Percentiles rank a stretch among this genome's conserved stretches.
These are phyloP conservation scores for Trisateles emortualis DNA, from an alignment of 2,888 invertebrate species.

Conservation along the genomic window DNA sequence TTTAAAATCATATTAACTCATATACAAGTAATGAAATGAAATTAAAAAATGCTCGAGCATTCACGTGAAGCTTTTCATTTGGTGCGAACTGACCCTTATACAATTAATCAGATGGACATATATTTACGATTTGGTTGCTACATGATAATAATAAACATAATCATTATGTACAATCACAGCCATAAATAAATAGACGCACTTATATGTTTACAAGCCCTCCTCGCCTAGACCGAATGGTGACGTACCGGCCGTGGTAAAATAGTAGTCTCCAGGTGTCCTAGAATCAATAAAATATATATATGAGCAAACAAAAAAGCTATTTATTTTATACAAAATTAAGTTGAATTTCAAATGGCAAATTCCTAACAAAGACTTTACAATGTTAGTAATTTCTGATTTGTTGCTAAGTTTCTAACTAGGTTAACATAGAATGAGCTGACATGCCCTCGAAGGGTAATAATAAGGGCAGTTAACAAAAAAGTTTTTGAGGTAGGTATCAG, in stretches of 20 bases:
- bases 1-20: no score
- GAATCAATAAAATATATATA: constrained; percentile 38
- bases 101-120: not conserved
- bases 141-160: not conserved
- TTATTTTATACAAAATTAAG: not conserved
- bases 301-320: not conserved
- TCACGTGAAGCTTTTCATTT: no score
- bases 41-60: not conserved
- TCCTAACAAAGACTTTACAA: not conserved
- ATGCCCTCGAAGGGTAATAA: not conserved
- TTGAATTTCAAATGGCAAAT: not conserved
- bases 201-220: constrained; percentile 59
- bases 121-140: not conserved
- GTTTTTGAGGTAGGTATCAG: not conserved
- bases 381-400: not conserved
- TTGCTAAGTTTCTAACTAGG: not conserved
- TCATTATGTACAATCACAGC: constrained; percentile 39
- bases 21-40: not conserved
- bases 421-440: not conserved
- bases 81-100: not conserved
- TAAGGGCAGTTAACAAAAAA: not conserved
- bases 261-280: constrained; percentile 73
- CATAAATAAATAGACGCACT: constrained; percentile 22
- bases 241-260: constrained; percentile 60
- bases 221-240: constrained; percentile 70